Percentiles rank a stretch among this genome's conserved stretches.
Conservation (phyloP, 2,113 vertebrate species). For the Psittacula cyanocephala region DNA sequence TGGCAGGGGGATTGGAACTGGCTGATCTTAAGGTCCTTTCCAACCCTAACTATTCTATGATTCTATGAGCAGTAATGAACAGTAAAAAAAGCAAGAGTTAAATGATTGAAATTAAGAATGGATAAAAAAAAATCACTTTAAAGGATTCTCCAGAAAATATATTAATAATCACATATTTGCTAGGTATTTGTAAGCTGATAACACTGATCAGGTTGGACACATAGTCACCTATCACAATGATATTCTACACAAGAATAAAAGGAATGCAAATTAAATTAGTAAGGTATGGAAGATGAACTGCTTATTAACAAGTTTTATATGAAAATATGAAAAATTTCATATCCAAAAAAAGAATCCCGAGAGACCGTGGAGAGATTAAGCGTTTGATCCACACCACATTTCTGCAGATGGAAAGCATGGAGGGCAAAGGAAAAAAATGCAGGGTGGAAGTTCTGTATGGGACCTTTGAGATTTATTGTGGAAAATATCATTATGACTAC, state of each 20-base stretch:
- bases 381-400: not conserved
- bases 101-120: not conserved
- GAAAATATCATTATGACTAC: not conserved
- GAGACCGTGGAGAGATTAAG: rapidly evolving
- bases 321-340: not conserved
- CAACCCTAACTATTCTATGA: too few relatives aligned
- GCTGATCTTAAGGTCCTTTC: too few relatives aligned
- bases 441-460: not conserved
- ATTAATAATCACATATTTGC: not conserved
- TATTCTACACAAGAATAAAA: not conserved
- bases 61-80: not conserved
- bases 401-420: not conserved
- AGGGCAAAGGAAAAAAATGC: not conserved
- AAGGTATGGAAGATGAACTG: not conserved
- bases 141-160: not conserved
- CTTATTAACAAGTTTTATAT: not conserved
- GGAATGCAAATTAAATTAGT: not conserved
- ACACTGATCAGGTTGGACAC: not conserved
- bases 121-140: not conserved
- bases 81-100: not conserved
- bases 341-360: not conserved
- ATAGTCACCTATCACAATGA: rapidly evolving
- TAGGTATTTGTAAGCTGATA: not conserved
- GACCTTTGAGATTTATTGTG: not conserved
- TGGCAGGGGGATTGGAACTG: too few relatives aligned